Evolutionary conservation across 2,797 vertebrate genomes (phyloP), one percentile per base, ranked within the genome.

Genomic region (Picus viridis): DNA sequence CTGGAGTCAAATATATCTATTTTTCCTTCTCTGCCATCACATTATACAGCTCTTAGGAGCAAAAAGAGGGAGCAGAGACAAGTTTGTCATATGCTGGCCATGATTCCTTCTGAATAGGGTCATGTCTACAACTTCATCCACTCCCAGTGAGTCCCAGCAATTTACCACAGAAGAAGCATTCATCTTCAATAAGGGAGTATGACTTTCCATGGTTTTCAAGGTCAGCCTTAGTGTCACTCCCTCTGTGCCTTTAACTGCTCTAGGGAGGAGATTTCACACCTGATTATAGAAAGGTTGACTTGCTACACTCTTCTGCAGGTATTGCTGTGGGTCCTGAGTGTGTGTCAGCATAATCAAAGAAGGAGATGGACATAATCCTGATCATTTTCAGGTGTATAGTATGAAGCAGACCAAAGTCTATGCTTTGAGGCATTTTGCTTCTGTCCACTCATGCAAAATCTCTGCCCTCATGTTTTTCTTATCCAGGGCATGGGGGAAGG

Each of bases 401-500:
- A 62, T 1, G 0, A 41, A 91, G 83, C 22, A 75, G 45, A 88
- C 39, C 0, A 4, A 80, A 83, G 56, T 11, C 47, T 83, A 5
- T 78, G 56, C 10, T 5, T 1, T 9, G 26, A 80, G 8, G 6
- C 22, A 29, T 68, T 87, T 80, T 83, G 14, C 15, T 88, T 3
- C 41, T 56, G 36, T 58, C 14, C 5, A 15, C 3, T 70, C 23
- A 32, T 6, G 16, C 24, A 57, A 76, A 79, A 23, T 43, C 45
- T 72, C 47, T 22, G 8, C 24, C 34, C 30, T 43, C n/a, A 51
- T 29, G 7, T 12, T 6, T 7, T 77, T 32, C 16, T 61, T 82
- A 63, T 23, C 12, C 0, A 0, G 10, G 16, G 26, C 7, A 9
- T 19, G 8, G 16, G 6, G 6, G 3, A 49, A 49, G 22, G 32